These are phyloP conservation scores for Nasua narica DNA, from an alignment of 2,797 vertebrate species.

Conservation along the genomic window DNA sequence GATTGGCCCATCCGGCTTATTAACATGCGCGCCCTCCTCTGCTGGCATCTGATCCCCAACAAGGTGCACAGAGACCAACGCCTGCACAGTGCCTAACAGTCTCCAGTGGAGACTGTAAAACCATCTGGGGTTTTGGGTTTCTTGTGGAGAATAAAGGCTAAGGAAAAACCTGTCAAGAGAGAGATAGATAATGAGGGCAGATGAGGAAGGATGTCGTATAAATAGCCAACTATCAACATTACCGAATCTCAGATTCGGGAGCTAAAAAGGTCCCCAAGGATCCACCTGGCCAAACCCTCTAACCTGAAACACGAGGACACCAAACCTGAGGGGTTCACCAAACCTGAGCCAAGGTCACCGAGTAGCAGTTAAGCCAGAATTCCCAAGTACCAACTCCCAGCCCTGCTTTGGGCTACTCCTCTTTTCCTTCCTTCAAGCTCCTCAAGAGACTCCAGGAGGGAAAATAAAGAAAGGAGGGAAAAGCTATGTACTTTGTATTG, in stretches of 20 bases:
- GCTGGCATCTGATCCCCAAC: slow-evolving; percentile 53
- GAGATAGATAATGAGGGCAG: background rate
- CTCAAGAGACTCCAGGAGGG: background rate
- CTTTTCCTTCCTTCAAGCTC: background rate
- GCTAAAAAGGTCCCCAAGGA: background rate
- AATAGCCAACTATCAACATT: background rate
- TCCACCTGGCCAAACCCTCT: background rate
- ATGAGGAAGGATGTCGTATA: background rate
- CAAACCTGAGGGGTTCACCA: background rate
- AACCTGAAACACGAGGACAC: background rate
- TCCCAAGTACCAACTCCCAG: background rate
- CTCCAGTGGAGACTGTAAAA: background rate
- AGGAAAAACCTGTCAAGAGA: slow-evolving; percentile 9
- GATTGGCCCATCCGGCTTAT: background rate
- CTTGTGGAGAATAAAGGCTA: background rate
- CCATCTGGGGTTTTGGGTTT: background rate
- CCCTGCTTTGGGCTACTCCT: background rate
- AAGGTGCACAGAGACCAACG: background rate
- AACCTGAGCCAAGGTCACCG: background rate
- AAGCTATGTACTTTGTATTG: background rate
- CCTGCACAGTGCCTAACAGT: background rate
- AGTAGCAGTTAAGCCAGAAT: background rate
- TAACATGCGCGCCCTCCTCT: background rate
- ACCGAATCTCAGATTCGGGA: background rate
- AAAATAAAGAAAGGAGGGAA: background rate